Evolutionary conservation across 1,140 invertebrate genomes (phyloP).

Genomic region (Atta colombica): DNA sequence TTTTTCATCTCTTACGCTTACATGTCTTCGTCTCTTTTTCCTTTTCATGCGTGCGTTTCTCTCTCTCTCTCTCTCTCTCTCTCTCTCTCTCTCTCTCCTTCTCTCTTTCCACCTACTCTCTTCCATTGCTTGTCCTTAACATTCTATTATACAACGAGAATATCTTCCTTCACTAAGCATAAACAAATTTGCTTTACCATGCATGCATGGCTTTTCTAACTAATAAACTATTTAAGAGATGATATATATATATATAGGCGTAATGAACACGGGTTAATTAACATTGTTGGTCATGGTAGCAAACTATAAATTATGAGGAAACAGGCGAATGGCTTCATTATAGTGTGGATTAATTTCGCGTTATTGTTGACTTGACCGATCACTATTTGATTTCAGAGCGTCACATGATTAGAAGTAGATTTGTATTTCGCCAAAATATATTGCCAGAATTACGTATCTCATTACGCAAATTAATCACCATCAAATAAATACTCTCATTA

Average conservation of each 20-base stretch:
- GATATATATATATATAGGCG: neutral
- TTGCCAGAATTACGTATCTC: neutral
- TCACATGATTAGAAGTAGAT: conserved; percentile 28
- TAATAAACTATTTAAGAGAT: conserved; percentile 46
- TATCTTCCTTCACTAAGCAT: neutral
- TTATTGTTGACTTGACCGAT: conserved; percentile 39
- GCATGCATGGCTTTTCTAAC: conserved; percentile 59
- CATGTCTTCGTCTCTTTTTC: conserved; percentile 3
- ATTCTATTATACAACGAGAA: neutral
- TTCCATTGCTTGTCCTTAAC: neutral
- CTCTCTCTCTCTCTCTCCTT: neutral
- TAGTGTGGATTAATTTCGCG: conserved; percentile 47
- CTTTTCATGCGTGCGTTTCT: conserved; percentile 10
- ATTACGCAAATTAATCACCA: conserved; percentile 40
- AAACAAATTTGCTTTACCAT: conserved; percentile 31
- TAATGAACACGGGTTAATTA: conserved; percentile 33
- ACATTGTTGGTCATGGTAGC: neutral
- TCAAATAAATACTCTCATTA: neutral
- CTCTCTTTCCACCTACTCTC: neutral
- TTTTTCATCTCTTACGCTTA: conserved; percentile 10
- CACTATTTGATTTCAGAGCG: conserved; percentile 22
- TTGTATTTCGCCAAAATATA: conserved; percentile 1
- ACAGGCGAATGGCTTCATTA: conserved; percentile 28
- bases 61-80: conserved; percentile 52
- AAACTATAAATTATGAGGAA: conserved; percentile 31